Conservation (phyloP, 2,888 invertebrate species). For the Drosophila stalkeri region DNA sequence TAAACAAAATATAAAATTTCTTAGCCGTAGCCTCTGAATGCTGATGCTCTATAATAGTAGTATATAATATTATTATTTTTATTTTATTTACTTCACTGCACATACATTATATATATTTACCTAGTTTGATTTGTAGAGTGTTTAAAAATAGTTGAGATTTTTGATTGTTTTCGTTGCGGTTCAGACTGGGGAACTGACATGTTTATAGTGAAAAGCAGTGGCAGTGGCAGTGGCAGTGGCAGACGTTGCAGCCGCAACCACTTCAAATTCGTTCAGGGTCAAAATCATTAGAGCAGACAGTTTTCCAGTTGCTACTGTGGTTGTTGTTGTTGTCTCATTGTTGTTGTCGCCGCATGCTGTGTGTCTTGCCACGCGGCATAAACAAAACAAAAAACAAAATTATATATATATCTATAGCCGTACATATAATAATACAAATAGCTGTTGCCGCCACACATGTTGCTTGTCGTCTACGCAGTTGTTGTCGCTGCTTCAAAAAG, state of each 20-base stretch:
- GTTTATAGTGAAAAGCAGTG: slow-evolving; percentile 50
- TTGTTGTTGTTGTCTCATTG: slow-evolving; percentile 7
- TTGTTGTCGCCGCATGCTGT: slow-evolving; percentile 47
- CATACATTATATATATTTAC: neutral
- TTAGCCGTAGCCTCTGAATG: neutral
- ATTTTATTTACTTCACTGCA: neutral
- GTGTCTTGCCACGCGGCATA: slow-evolving; percentile 68
- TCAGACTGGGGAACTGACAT: slow-evolving; percentile 38
- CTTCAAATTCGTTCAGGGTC: slow-evolving; percentile 81
- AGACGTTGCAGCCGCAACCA: slow-evolving; percentile 51
- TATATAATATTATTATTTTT: neutral
- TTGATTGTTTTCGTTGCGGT: slow-evolving; percentile 5
- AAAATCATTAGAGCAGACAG: slow-evolving; percentile 72
- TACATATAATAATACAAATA: slow-evolving; percentile 8
- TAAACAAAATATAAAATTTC: no score
- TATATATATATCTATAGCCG: neutral
- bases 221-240: slow-evolving; percentile 24
- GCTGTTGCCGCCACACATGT: slow-evolving; percentile 58
- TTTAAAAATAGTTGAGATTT: slow-evolving; percentile 47
- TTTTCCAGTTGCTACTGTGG: slow-evolving; percentile 25
- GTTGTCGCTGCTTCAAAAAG: slow-evolving; percentile 61
- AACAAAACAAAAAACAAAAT: slow-evolving; percentile 25
- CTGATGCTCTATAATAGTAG: neutral
- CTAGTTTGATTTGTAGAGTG: slow-evolving; percentile 13
- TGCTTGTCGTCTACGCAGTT: slow-evolving; percentile 25